These are phyloP conservation scores for Pristionchus pacificus DNA, from an alignment of 1,140 invertebrate genomes.

Conservation along the genomic window DNA sequence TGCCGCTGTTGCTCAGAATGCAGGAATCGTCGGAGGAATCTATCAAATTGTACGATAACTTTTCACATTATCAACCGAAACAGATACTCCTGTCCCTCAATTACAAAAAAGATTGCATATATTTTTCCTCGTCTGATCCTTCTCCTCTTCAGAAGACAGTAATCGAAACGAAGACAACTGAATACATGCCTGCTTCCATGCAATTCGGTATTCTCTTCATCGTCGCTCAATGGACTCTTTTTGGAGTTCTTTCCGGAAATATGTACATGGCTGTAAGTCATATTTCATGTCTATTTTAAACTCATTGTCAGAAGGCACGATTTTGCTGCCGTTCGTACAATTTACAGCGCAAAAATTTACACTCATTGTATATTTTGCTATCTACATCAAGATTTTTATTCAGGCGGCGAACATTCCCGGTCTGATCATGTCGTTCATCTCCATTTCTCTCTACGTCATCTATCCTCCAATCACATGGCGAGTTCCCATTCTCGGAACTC, in stretches of 20 bases:
- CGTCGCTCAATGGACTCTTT: constrained; percentile 50
- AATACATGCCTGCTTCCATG: constrained; percentile 51
- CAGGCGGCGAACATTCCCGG: constrained; percentile 52
- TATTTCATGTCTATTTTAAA: too few relatives aligned
- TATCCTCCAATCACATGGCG: constrained; percentile 54
- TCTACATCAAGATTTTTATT: constrained; percentile 17
- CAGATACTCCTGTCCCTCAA: too few relatives aligned
- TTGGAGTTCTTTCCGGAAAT: constrained; percentile 47
- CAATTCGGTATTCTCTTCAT: constrained; percentile 53
- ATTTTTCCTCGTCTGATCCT: too few relatives aligned
- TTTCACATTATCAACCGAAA: too few relatives aligned
- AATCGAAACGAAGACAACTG: constrained; percentile 44
- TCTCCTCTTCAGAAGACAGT: constrained; percentile 49
- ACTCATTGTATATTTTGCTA: too few relatives aligned
- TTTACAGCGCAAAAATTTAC: too few relatives aligned
- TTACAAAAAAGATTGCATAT: too few relatives aligned
- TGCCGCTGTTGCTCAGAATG: constrained; percentile 51
- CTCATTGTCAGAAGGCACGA: too few relatives aligned
- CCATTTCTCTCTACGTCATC: constrained; percentile 46
- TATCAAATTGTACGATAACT: constrained; percentile 47
- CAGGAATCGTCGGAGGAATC: constrained; percentile 48
- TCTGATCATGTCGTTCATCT: constrained; percentile 49
- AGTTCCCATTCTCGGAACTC: constrained; percentile 49
- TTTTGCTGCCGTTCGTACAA: too few relatives aligned
- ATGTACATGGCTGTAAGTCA: constrained; percentile 46